These are phyloP conservation scores for Engraulis encrasicolus DNA, from an alignment of 2,113 vertebrate genomes.

Conservation along the genomic window DNA sequence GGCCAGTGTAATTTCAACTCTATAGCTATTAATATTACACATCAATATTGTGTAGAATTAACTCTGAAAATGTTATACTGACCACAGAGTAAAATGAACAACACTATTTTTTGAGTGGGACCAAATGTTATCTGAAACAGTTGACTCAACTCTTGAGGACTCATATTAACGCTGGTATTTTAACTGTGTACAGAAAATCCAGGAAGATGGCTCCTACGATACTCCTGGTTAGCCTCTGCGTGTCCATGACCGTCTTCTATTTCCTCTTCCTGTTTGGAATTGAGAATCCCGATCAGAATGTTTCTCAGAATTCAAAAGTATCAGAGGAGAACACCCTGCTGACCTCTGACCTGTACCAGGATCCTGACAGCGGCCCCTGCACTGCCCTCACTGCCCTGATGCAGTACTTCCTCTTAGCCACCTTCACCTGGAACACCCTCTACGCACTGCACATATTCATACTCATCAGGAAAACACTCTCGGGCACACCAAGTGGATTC, in stretches of 20 bases:
- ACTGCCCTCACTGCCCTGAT: constrained; percentile 57
- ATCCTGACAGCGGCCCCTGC: constrained; percentile 34
- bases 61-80: too few relatives aligned
- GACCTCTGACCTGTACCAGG: background rate
- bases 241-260: constrained; percentile 75
- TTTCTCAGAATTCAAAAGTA: fast-evolving
- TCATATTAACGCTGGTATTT: too few relatives aligned
- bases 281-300: constrained; percentile 51
- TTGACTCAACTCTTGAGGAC: too few relatives aligned
- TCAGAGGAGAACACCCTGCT: constrained; percentile 36
- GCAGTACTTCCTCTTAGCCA: constrained; percentile 73
- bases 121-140: too few relatives aligned
- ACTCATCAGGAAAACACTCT: constrained; percentile 58
- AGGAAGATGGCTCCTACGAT: constrained; percentile 57
- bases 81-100: too few relatives aligned
- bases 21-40: too few relatives aligned
- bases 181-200: constrained; percentile 54
- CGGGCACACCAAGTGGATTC: constrained; percentile 59
- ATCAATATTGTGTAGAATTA: too few relatives aligned
- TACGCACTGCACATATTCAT: constrained; percentile 64
- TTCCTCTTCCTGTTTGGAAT: constrained; percentile 75
- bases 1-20: too few relatives aligned
- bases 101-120: too few relatives aligned
- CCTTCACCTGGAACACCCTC: constrained; percentile 71
- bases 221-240: constrained; percentile 70